Percentiles rank a stretch among this genome's conserved stretches.
These are phyloP conservation scores for Hymenopus coronatus DNA, from an alignment of 2,888 invertebrate species.

Conservation along the genomic window DNA sequence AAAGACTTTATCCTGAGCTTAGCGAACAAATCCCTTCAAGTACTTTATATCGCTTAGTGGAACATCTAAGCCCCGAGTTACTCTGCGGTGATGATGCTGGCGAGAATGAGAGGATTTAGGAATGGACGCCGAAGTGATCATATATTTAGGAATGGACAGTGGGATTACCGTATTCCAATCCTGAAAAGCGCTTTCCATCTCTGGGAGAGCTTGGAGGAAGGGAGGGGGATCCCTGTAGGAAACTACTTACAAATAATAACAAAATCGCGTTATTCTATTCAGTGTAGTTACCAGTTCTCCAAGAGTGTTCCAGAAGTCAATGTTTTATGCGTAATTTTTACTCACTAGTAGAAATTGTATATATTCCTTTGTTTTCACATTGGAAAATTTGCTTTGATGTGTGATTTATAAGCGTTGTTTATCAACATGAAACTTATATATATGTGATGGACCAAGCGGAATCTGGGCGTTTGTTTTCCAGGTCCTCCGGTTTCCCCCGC, in stretches of 20 bases:
- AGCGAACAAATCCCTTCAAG: not conserved
- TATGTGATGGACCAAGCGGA: too few species aligned
- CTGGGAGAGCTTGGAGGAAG: not conserved
- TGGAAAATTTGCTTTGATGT: too few species aligned
- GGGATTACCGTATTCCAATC: not conserved
- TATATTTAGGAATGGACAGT: not conserved
- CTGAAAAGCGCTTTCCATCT: not conserved
- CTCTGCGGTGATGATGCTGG: not conserved
- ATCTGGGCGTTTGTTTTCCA: too few species aligned
- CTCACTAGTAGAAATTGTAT: too few species aligned
- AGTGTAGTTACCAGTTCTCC: too few species aligned
- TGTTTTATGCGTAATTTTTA: too few species aligned
- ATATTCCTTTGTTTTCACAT: too few species aligned
- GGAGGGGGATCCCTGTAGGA: not conserved
- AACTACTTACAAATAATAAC: not conserved
- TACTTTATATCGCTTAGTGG: not conserved
- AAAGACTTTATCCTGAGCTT: not conserved
- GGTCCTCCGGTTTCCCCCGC: too few species aligned
- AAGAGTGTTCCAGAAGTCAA: too few species aligned
- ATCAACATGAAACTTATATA: too few species aligned
- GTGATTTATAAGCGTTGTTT: too few species aligned
- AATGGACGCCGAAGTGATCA: not conserved
- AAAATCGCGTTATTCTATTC: too few species aligned
- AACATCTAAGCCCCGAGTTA: not conserved
- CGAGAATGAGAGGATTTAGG: not conserved